phyloP scores from a whole-genome alignment of 1,140 invertebrate species.

The Sycophila sp. region DNA sequence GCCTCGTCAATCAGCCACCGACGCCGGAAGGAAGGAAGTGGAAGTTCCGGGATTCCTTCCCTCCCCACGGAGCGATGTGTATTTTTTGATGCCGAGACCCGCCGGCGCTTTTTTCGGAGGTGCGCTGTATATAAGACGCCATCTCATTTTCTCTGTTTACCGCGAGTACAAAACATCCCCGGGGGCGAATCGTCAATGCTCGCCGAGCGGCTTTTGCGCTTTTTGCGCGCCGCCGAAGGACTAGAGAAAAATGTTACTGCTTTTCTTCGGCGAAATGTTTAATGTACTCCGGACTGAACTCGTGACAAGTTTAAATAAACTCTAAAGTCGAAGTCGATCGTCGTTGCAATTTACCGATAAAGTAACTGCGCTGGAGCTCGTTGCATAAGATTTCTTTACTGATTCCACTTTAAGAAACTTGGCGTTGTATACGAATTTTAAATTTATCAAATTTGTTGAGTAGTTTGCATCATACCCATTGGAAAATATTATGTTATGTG shows the following conservation, averaged over 20 bases:
- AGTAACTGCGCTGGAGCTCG: too few relatives aligned
- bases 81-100: slow-evolving; percentile 12
- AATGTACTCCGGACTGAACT: neutral
- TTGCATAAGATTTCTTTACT: too few relatives aligned
- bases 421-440: too few relatives aligned
- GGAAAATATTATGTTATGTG: too few relatives aligned
- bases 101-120: slow-evolving; percentile 8
- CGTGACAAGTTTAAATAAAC: slow-evolving; percentile 15
- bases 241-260: slow-evolving; percentile 1
- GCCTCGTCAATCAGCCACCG: slow-evolving; percentile 60
- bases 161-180: slow-evolving; percentile 13
- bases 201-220: neutral
- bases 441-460: too few relatives aligned
- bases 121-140: neutral
- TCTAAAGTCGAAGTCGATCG: too few relatives aligned
- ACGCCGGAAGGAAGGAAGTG: slow-evolving; percentile 57
- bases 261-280: slow-evolving; percentile 10
- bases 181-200: slow-evolving; percentile 6
- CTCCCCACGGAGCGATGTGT: slow-evolving; percentile 6
- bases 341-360: too few relatives aligned
- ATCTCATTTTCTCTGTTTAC: slow-evolving; percentile 47
- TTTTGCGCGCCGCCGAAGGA: neutral
- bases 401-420: too few relatives aligned
- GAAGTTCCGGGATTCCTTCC: slow-evolving; percentile 53
- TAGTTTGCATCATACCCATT: too few relatives aligned